A percentile compares a stretch with the other conserved stretches of the same genome.
Conservation (phyloP, 2,797 vertebrate species). For the Dipus sagitta region DNA sequence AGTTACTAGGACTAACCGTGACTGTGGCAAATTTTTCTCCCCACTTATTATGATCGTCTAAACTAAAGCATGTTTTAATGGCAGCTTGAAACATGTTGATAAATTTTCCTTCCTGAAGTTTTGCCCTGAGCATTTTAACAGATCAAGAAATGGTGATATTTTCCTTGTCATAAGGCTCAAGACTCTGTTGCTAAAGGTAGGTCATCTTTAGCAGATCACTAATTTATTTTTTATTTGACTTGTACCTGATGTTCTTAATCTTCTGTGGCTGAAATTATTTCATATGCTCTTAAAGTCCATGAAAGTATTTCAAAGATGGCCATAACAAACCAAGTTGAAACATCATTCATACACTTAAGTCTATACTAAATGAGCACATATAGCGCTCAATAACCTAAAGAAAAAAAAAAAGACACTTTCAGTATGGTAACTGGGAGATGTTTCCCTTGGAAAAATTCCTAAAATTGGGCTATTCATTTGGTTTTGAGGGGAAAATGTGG, state of each 20-base stretch:
- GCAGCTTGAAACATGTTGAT: neutral
- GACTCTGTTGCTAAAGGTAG: neutral
- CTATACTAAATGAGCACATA: neutral
- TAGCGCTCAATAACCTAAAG: slow-evolving; percentile 50
- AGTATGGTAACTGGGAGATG: neutral
- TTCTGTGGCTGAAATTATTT: slow-evolving; percentile 20
- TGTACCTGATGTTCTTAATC: slow-evolving; percentile 20
- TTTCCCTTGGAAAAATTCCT: slow-evolving; percentile 42
- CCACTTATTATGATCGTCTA: neutral
- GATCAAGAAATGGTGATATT: neutral
- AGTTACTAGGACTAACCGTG: neutral
- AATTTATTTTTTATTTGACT: slow-evolving; percentile 57
- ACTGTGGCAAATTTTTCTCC: neutral
- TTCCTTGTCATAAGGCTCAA: neutral
- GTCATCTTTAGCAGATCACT: slow-evolving; percentile 1
- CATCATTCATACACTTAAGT: neutral
- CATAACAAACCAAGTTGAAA: slow-evolving; percentile 2
- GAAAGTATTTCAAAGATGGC: neutral
- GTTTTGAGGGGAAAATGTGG: neutral
- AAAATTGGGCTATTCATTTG: slow-evolving; percentile 32
- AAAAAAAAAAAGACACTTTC: slow-evolving; percentile 26
- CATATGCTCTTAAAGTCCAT: slow-evolving; percentile 10
- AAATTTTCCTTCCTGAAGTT: neutral
- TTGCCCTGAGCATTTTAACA: neutral
- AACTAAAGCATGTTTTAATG: neutral